These are phyloP conservation scores for Tyto alba DNA, from an alignment of 2,113 vertebrate species.

Conservation along the genomic window DNA sequence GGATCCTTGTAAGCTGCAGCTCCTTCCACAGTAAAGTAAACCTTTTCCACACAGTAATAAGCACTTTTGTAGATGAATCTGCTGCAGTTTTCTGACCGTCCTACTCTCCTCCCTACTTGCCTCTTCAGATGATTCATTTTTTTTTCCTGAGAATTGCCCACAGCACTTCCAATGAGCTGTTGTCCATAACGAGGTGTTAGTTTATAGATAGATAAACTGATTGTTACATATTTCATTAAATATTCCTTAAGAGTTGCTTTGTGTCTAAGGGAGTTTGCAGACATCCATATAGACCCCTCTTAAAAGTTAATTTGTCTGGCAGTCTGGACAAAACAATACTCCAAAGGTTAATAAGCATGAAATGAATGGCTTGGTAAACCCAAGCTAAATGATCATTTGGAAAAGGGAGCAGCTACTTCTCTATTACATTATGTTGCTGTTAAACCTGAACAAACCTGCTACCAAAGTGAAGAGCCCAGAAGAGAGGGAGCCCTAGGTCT, in stretches of 20 bases:
- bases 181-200: not conserved
- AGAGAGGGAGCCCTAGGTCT: not conserved
- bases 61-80: not conserved
- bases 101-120: not conserved
- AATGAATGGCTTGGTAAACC: constrained; percentile 19
- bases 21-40: not conserved
- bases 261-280: constrained; percentile 46
- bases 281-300: not conserved
- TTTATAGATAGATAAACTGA: constrained; percentile 12
- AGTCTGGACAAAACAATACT: constrained; percentile 55
- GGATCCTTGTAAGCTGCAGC: not conserved
- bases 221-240: constrained; percentile 44
- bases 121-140: not conserved
- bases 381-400: constrained; percentile 20
- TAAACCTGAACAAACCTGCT: constrained; percentile 4
- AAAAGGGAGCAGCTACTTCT: not conserved
- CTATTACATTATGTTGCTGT: not conserved
- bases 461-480: not conserved
- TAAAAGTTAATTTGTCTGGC: constrained; percentile 46
- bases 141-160: not conserved
- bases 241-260: constrained; percentile 35
- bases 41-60: not conserved
- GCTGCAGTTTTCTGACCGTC: not conserved
- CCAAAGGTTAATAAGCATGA: constrained; percentile 56
- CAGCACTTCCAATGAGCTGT: not conserved